Percentiles rank a stretch among this genome's conserved stretches.
phyloP scores from a whole-genome alignment of 53 echinoderm and acorn worm species.

The Holothuria leucospilota region DNA sequence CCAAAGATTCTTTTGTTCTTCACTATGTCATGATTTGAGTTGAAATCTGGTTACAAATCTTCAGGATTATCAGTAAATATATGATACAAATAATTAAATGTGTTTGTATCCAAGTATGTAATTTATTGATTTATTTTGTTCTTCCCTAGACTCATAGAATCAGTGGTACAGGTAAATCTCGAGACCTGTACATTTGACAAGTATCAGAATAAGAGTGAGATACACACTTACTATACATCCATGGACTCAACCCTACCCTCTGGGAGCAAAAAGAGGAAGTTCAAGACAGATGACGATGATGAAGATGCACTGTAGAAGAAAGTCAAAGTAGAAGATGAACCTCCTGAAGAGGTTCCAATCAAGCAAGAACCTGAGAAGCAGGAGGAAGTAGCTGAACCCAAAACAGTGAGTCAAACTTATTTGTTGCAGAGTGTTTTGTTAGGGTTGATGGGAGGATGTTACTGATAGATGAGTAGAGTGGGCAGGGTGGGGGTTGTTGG shows the following conservation, averaged over 20 bases:
- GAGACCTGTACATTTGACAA: constrained; percentile 91
- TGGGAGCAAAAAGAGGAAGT: constrained; percentile 74
- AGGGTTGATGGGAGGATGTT: not conserved
- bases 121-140: not conserved
- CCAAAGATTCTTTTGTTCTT: too few relatives aligned
- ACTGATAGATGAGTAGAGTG: not conserved
- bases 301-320: constrained; percentile 61
- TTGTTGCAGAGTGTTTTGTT: too few relatives aligned
- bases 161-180: constrained; percentile 90
- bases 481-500: not conserved
- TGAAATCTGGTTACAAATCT: not conserved
- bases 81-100: not conserved
- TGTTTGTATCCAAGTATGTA: not conserved
- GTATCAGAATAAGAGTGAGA: constrained; percentile 92
- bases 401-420: constrained; percentile 63
- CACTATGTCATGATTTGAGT: too few relatives aligned
- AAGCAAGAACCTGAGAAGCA: constrained; percentile 53
- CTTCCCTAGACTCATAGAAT: constrained; percentile 71
- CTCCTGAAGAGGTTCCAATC: constrained; percentile 7
- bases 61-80: not conserved
- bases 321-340: constrained; percentile 48
- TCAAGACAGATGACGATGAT: constrained; percentile 62
- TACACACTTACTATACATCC: constrained; percentile 79
- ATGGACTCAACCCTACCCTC: constrained; percentile 97
- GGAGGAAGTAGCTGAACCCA: constrained; percentile 63